Base-by-base conservation (phyloP, 2,888 invertebrate species). In the Chymomyza fuscimana region DNA sequence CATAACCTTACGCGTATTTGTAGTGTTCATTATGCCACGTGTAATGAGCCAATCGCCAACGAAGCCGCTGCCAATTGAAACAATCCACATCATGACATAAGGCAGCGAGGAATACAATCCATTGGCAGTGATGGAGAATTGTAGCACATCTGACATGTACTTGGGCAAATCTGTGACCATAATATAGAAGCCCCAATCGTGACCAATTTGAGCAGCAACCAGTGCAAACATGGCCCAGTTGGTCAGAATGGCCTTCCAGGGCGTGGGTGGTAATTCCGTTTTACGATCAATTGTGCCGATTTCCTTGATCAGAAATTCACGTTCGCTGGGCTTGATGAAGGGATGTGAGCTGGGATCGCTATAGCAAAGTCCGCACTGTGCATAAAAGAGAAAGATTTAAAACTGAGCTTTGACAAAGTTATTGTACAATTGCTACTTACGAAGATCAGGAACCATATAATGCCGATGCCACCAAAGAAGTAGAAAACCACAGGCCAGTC, bases 401-500 rank as follows among this genome's bases (percentile, higher is more conserved):
- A 7, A 32, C 32, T 12, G 12, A 19, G 51, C 4, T 22, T 60
- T 59, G 32, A 4, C 25, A 25, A 22, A 52, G 22, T n/a, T 5
- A 5, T 56, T 19, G 36, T 22, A 1, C 62, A 66, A 4, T 58
- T 1, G 56, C 52, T 59, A 90, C 93, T 92, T 91, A 94, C 93
- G 93, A 95, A 95, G 70, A 95, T 83, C 65, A 94, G 88, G 81
- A 95, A 96, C 96, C 96, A 96, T 0, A 95, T 63, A 4, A 96
- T 92, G 15, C 96, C 96, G 7, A 95, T 83, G 4, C 93, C 93
- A n/a, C 97, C 97, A 88, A 96, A 96, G 25, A 96, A 93, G 86
- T 96, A 97, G 91, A 97, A 97, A 1, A 96, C 96, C 0, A 94
- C 93, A 10, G 94, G 93, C 96, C 96, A 96, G 19, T 94, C 94